Evolutionary conservation across 1,140 invertebrate genomes (phyloP).

Genomic region (Apocrypta bakeri): DNA sequence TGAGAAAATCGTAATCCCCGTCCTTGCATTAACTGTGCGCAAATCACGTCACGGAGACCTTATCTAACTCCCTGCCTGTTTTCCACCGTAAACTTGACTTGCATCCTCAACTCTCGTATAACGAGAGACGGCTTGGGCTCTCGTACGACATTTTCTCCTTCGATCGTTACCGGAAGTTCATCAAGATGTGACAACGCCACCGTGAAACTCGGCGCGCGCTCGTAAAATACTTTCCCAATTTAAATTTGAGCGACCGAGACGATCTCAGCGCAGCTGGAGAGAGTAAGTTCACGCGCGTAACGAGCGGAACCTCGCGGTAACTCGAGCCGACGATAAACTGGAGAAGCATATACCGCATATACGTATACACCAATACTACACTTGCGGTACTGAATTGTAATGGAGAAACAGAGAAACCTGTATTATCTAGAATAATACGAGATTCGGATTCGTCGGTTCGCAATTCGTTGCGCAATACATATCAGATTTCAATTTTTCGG

Average conservation of each 20-base stretch:
- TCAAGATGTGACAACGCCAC: slow-evolving; percentile 75
- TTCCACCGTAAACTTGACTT: slow-evolving; percentile 7
- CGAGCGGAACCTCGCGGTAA: slow-evolving; percentile 71
- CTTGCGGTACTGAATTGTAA: slow-evolving; percentile 62
- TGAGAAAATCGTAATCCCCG: slow-evolving; percentile 38
- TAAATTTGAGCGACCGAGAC: slow-evolving; percentile 70
- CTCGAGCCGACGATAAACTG: slow-evolving; percentile 67
- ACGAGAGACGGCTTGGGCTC: slow-evolving; percentile 26
- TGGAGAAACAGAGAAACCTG: slow-evolving; percentile 65
- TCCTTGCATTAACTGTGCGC: slow-evolving; percentile 22
- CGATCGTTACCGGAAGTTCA: slow-evolving; percentile 74
- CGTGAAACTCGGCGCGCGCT: slow-evolving; percentile 70
- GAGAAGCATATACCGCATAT: slow-evolving; percentile 17
- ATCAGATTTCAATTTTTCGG: no score
- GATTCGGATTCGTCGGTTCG: slow-evolving; percentile 54
- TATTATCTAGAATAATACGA: slow-evolving; percentile 63
- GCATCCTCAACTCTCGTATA: slow-evolving; percentile 32
- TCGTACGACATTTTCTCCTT: slow-evolving; percentile 48
- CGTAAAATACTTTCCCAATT: slow-evolving; percentile 76
- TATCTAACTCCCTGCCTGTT: neutral
- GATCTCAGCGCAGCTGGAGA: slow-evolving; percentile 52
- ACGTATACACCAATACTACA: neutral
- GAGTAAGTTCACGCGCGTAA: slow-evolving; percentile 68
- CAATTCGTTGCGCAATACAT: slow-evolving; percentile 45
- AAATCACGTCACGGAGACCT: slow-evolving; percentile 15